These are phyloP conservation scores for Steinernema carpocapsae DNA, from an alignment of 2,888 invertebrate genomes.

Conservation along the genomic window DNA sequence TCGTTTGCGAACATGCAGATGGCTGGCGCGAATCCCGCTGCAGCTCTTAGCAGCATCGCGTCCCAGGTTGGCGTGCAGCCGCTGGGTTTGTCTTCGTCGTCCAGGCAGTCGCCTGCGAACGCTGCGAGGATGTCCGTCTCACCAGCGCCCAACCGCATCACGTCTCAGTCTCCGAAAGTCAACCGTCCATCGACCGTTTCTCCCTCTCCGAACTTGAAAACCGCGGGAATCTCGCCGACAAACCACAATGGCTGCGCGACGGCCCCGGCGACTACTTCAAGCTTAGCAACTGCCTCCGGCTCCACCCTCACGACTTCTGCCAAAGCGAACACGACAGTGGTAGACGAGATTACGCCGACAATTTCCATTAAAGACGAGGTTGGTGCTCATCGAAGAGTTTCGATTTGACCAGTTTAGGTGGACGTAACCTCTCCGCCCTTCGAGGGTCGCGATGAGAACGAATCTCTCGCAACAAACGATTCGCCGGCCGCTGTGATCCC, in stretches of 20 bases:
- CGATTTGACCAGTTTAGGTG: slow-evolving; percentile 2
- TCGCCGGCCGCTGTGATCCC: background rate
- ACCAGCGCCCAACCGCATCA: slow-evolving; percentile 14
- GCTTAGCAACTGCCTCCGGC: background rate
- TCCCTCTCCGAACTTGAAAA: slow-evolving; percentile 20
- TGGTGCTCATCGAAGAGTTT: background rate
- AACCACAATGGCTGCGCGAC: slow-evolving; percentile 16
- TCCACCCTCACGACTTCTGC: slow-evolving; percentile 4
- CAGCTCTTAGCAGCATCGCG: slow-evolving; percentile 1
- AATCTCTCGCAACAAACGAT: background rate
- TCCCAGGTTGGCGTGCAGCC: slow-evolving; percentile 9
- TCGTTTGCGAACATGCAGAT: slow-evolving; percentile 32
- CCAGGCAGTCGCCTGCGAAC: slow-evolving; percentile 7
- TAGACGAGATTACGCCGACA: background rate
- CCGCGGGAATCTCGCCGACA: background rate
- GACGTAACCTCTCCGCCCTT: slow-evolving; percentile 14
- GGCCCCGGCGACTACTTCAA: slow-evolving; percentile 9
- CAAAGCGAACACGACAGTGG: background rate
- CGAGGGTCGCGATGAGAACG: slow-evolving; percentile 12
- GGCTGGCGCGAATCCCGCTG: slow-evolving; percentile 17
- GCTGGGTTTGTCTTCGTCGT: background rate
- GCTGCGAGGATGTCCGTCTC: slow-evolving; percentile 22
- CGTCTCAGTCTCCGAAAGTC: slow-evolving; percentile 14
- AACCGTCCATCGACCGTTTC: slow-evolving; percentile 25
- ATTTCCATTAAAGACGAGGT: slow-evolving; percentile 8